phyloP scores from a whole-genome alignment of 37 sponge, comb jelly and placozoan genomes.

The Crambe crambe region DNA sequence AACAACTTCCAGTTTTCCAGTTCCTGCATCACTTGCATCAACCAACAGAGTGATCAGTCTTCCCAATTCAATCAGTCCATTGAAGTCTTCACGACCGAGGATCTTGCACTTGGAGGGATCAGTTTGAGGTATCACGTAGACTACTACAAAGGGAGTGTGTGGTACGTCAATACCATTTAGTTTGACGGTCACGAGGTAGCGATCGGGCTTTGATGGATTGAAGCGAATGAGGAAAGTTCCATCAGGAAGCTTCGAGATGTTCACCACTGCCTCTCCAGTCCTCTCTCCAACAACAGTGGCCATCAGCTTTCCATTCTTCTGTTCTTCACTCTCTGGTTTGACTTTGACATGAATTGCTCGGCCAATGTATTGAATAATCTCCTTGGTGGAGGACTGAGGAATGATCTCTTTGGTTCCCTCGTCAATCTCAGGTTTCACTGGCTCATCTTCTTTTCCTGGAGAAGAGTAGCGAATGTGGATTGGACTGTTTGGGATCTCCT shows the following conservation, averaged over 20 bases:
- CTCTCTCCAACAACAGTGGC: constrained; percentile 53
- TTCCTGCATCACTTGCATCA: constrained; percentile 67
- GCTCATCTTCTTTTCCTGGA: constrained; percentile 20
- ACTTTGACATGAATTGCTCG: constrained; percentile 30
- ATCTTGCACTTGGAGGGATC: constrained; percentile 51
- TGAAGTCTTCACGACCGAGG: constrained; percentile 18
- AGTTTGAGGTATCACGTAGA: constrained; percentile 36
- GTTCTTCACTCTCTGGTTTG: constrained; percentile 4
- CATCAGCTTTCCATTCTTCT: constrained; percentile 20
- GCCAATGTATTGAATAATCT: constrained; percentile 17
- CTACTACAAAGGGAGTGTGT: constrained; percentile 55
- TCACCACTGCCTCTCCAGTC: neutral
- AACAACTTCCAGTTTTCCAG: constrained; percentile 62
- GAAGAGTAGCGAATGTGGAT: constrained; percentile 11
- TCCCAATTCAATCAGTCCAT: constrained; percentile 14
- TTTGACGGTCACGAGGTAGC: constrained; percentile 44
- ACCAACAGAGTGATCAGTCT: constrained; percentile 46
- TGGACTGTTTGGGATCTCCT: constrained; percentile 39
- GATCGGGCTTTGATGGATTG: constrained; percentile 57
- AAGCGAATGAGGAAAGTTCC: constrained; percentile 34
- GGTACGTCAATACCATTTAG: constrained; percentile 36
- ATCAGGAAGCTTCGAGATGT: neutral
- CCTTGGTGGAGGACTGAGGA: neutral
- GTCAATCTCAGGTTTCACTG: constrained; percentile 12
- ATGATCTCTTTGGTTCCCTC: neutral